A percentile compares a stretch with the other conserved stretches of the same genome.
Evolutionary conservation across 1,140 invertebrate genomes (phyloP).

Genomic region (Tribolium madens): DNA sequence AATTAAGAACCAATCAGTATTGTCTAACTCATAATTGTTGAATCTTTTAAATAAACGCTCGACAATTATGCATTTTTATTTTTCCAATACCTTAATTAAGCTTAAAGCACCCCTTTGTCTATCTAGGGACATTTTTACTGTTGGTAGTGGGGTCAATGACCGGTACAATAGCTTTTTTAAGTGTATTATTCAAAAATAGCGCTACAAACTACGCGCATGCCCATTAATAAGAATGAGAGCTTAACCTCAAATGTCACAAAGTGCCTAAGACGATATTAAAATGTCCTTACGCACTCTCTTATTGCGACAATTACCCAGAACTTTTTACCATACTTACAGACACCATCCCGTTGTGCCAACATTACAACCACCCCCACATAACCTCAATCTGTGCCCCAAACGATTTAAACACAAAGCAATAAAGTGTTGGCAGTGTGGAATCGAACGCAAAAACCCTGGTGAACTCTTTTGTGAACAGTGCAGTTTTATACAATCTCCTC

Average conservation of each 20-base stretch:
- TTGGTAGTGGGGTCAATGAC: no score
- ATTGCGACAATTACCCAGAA: not conserved
- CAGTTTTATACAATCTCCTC: conserved; percentile 70
- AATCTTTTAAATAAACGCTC: conserved; percentile 20
- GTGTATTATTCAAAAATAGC: no score
- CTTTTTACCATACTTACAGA: not conserved
- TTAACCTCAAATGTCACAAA: not conserved
- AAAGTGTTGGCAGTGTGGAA: conserved; percentile 74
- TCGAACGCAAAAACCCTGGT: conserved; percentile 62
- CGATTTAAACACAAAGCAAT: not conserved
- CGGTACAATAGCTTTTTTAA: no score
- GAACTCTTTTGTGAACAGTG: conserved; percentile 73
- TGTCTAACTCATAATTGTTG: conserved; percentile 7
- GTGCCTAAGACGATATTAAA: not conserved
- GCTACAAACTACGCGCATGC: not conserved
- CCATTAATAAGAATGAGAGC: not conserved
- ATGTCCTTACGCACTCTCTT: not conserved
- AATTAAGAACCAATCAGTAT: conserved; percentile 33
- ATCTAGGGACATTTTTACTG: no score
- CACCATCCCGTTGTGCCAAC: not conserved
- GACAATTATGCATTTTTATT: not conserved
- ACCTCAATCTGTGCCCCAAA: not conserved
- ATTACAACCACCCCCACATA: not conserved
- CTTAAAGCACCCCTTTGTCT: no score
- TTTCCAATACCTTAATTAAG: no score